Base-by-base conservation (phyloP, 2,888 invertebrate genomes). In the Drosophila trichaetosa region DNA sequence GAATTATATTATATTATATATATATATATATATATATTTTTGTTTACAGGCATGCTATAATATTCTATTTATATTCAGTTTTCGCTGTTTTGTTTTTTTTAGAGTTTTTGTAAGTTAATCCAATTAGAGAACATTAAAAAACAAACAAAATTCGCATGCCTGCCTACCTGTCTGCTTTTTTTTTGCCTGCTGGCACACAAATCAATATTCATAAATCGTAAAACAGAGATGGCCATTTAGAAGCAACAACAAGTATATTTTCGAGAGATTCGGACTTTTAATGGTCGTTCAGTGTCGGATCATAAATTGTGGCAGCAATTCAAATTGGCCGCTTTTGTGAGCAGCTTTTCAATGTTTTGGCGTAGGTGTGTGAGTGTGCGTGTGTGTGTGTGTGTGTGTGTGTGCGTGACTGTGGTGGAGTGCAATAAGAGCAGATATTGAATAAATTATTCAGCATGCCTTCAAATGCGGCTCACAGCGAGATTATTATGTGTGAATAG, bases 121-220 rank as follows among this genome's bases (percentile, higher is more conserved):
- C 60, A 73, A 80, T 89, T 80, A 75, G 65, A 73, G 52, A 58
- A 58, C 69, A 88, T 76, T 73, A 73, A 73, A 73, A 66, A 56
- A 40, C 27, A 75, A 69, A 61, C 56, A 62, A 54, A 65, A 53
- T 69, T 76, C 56, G 52, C 60, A 62, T 52, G 78, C 51, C 54
- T 46, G 49, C 29, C 34, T 58, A 61, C 54, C 18, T 21, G n/a
- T n/a, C 11, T 29, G 36, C 36, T 8, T 0, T n/a, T 18, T 18
- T 3, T 21, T 3, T 16, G 24, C 34, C 34, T 3, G 1, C 6
- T 24, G 10, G 54, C 34, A 4, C 6, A 59, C 58, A 66, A 90
- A 87, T 87, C 88, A 89, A 87, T 87, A 89, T 90, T 80, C 88
- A 90, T 90, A 89, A 87, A 82, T 89, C 91, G 86, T 90, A 73